Conservation (phyloP, 1,140 invertebrate species). For the Lithobius niger region DNA sequence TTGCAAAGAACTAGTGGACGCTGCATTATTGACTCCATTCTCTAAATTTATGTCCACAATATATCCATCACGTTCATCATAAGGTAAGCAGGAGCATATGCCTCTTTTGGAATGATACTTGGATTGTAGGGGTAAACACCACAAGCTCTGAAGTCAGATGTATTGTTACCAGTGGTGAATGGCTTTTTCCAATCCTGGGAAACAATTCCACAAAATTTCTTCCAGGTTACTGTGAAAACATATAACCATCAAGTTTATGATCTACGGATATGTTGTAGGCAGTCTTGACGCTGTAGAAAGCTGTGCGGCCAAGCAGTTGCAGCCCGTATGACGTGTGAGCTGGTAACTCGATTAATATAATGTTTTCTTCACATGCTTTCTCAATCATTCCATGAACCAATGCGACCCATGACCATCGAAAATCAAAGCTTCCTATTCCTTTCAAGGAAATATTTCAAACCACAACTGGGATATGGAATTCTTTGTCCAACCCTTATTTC, state of each 20-base stretch:
- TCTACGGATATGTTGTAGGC: not conserved
- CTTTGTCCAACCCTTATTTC: not conserved
- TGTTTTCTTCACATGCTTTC: slow-evolving; percentile 10
- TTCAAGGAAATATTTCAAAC: not conserved
- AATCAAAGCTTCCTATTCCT: slow-evolving; percentile 9
- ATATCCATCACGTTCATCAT: not conserved
- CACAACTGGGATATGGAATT: not conserved
- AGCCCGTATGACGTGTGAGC: slow-evolving; percentile 12
- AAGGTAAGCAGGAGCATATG: slow-evolving; percentile 22
- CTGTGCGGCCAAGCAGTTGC: slow-evolving; percentile 4
- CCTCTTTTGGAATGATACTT: slow-evolving; percentile 23
- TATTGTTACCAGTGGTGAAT: slow-evolving; percentile 21
- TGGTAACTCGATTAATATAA: slow-evolving; percentile 11
- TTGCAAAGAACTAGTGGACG: not conserved
- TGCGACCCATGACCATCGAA: slow-evolving; percentile 13
- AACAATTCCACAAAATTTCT: not conserved
- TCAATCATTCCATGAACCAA: slow-evolving; percentile 13
- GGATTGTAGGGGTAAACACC: slow-evolving; percentile 23
- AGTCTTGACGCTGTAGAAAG: not conserved
- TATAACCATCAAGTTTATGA: not conserved
- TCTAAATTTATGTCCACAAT: not conserved
- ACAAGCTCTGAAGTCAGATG: slow-evolving; percentile 22
- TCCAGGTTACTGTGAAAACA: not conserved
- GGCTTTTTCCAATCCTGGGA: slow-evolving; percentile 20
- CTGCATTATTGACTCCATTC: not conserved